These are phyloP conservation scores for Crocidura indochinensis DNA, from an alignment of 2,797 vertebrate genomes.

Conservation along the genomic window DNA sequence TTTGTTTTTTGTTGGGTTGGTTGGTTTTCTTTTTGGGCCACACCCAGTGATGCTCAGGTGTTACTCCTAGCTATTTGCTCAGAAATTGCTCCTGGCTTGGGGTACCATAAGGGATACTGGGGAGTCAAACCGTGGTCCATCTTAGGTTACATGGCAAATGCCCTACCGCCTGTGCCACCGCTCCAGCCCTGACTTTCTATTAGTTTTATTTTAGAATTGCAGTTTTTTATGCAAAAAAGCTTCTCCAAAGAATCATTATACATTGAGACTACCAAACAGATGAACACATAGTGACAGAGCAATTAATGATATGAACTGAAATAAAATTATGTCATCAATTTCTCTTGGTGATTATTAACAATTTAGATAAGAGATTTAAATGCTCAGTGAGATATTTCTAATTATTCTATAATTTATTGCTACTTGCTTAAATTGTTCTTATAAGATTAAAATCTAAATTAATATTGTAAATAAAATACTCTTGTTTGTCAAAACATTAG, in stretches of 20 bases:
- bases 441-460: slow-evolving; percentile 31
- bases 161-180: no score
- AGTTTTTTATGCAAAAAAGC: neutral
- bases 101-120: no score
- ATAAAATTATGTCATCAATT: neutral
- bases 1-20: neutral
- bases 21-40: no score
- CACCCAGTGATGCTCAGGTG: no score
- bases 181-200: neutral
- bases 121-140: no score
- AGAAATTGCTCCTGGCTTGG: no score
- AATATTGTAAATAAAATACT: slow-evolving; percentile 60
- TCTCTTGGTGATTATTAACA: slow-evolving; percentile 60
- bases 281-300: slow-evolving; percentile 40
- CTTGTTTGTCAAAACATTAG: neutral
- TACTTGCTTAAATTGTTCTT: slow-evolving; percentile 43
- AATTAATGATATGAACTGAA: slow-evolving; percentile 41
- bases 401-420: slow-evolving; percentile 58
- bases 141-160: no score
- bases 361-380: slow-evolving; percentile 21
- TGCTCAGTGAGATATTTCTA: slow-evolving; percentile 36
- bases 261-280: slow-evolving; percentile 24
- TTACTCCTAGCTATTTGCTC: no score
- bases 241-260: slow-evolving; percentile 12
- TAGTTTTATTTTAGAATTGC: slow-evolving; percentile 23